Evolutionary conservation across 2,797 vertebrate species (phyloP).

Genomic region (Gymnocypris eckloni): DNA sequence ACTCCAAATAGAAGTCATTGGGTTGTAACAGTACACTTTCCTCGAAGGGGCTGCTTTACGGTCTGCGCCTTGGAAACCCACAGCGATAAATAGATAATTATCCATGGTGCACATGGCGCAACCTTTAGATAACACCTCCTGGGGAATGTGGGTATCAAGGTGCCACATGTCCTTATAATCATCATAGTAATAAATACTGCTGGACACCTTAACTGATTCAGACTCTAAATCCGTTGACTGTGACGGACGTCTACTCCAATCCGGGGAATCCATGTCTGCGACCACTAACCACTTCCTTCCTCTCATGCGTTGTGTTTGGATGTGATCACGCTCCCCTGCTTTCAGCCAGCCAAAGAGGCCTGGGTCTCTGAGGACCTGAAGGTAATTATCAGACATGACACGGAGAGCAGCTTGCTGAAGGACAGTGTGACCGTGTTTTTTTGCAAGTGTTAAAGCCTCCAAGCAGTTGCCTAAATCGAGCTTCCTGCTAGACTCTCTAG

Average conservation of each 20-base stretch:
- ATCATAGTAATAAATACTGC: constrained; percentile 87
- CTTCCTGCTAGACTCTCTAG: constrained; percentile 71
- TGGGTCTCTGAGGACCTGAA: constrained; percentile 86
- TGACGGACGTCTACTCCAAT: constrained; percentile 64
- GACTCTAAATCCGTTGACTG: constrained; percentile 31
- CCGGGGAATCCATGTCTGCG: constrained; percentile 82
- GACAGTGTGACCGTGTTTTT: constrained; percentile 77
- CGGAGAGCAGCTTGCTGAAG: constrained; percentile 82
- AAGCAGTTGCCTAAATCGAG: constrained; percentile 91
- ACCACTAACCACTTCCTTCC: constrained; percentile 81
- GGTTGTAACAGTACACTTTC: constrained; percentile 93
- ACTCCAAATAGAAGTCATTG: constrained; percentile 87
- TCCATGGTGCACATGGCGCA: constrained; percentile 90
- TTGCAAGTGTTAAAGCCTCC: constrained; percentile 82
- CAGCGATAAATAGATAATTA: constrained; percentile 92
- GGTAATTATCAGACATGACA: constrained; percentile 93
- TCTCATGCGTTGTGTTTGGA: constrained; percentile 78
- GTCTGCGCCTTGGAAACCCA: constrained; percentile 81
- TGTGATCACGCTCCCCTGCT: constrained; percentile 84
- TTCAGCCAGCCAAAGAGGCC: constrained; percentile 83
- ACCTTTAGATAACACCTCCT: constrained; percentile 84
- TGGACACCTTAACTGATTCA: constrained; percentile 65
- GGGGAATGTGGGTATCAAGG: constrained; percentile 80
- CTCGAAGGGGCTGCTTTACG: constrained; percentile 79
- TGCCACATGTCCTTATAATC: constrained; percentile 82